Evolutionary conservation across 1,140 invertebrate species (phyloP).

Genomic region (Drosophila melanogaster): Release_6_plus_ISO1_MT NT_037436.4:10920001-10920500

Average conservation of each 20-base stretch:
- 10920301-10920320: constrained; percentile 84
- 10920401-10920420: constrained; percentile 14
- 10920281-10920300: constrained; percentile 84
- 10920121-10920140: constrained; percentile 58
- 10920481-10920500: constrained; percentile 84
- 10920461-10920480: constrained; percentile 23
- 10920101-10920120: constrained; percentile 81
- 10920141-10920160: constrained; percentile 37
- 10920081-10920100: constrained; percentile 74
- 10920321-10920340: constrained; percentile 84
- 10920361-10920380: constrained; percentile 51
- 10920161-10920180: constrained; percentile 38
- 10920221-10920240: constrained; percentile 15
- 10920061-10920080: constrained; percentile 32
- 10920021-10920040: neutral
- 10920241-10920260: constrained; percentile 23
- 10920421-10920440: constrained; percentile 45
- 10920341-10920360: constrained; percentile 80
- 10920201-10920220: constrained; percentile 1
- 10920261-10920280: constrained; percentile 52
- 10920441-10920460: constrained; percentile 10
- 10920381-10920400: constrained; percentile 12
- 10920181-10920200: constrained; percentile 29
- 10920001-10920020: neutral
- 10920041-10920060: constrained; percentile 29